Percentiles rank a stretch among this genome's conserved stretches.
phyloP scores from a whole-genome alignment of 1,140 invertebrate genomes.

The Drosophila pallidifrons region DNA sequence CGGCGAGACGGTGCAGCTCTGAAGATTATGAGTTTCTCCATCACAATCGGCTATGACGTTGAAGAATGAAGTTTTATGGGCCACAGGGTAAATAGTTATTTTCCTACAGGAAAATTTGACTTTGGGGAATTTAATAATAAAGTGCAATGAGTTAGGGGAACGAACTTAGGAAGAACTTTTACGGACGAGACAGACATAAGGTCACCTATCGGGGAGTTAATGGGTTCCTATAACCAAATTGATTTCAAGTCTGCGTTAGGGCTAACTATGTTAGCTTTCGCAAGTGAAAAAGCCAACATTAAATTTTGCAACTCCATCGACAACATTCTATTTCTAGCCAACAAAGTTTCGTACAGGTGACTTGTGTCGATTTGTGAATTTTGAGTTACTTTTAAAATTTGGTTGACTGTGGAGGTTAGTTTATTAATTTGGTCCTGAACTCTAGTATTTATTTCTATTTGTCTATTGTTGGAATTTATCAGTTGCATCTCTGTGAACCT shows the following conservation, averaged over 20 bases:
- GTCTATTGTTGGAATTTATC: background rate
- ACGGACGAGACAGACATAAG: too few species aligned
- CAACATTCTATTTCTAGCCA: slow-evolving; percentile 33
- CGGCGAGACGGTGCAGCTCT: slow-evolving; percentile 23
- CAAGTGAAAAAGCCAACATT: slow-evolving; percentile 16
- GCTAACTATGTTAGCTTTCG: slow-evolving; percentile 32
- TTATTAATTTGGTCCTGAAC: slow-evolving; percentile 3
- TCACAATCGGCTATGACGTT: background rate
- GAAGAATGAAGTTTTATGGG: background rate
- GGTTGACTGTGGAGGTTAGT: background rate
- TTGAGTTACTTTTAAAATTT: too few species aligned
- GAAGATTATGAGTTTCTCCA: background rate
- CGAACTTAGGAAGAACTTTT: too few species aligned
- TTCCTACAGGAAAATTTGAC: too few species aligned
- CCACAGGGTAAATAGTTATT: too few species aligned
- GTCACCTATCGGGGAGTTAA: background rate
- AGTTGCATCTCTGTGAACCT: background rate
- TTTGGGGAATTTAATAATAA: too few species aligned
- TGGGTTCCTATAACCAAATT: slow-evolving; percentile 35
- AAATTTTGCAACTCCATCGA: slow-evolving; percentile 37
- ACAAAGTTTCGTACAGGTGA: background rate
- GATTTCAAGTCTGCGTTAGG: slow-evolving; percentile 29
- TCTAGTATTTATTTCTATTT: slow-evolving; percentile 7
- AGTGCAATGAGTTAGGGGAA: too few species aligned
- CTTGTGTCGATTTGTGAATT: too few species aligned